Percentiles rank a stretch among this genome's conserved stretches.
Evolutionary conservation across 2,797 vertebrate species (phyloP).

Genomic region (Phrynocephalus vlangalii): DNA sequence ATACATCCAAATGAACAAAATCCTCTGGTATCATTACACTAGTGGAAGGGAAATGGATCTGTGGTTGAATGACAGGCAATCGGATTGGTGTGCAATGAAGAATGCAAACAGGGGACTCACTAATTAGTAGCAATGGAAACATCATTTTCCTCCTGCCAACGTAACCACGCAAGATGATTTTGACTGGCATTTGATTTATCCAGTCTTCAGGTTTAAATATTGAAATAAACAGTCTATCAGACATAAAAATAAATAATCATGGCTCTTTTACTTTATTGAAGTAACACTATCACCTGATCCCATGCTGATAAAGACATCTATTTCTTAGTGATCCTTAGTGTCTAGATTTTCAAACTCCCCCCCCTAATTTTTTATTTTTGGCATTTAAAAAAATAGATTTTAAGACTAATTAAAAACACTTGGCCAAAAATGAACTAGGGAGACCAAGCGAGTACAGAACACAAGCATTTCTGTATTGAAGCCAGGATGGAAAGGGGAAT

Average conservation of each 20-base stretch:
- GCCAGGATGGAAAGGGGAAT: neutral
- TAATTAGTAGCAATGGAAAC: too few species aligned
- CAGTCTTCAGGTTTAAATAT: too few species aligned
- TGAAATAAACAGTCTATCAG: neutral
- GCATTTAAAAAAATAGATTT: constrained; percentile 24
- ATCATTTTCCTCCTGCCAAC: too few species aligned
- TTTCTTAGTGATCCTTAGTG: neutral
- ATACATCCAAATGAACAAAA: too few species aligned
- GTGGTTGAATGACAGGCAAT: too few species aligned
- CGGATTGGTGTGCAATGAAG: too few species aligned
- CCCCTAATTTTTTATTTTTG: neutral
- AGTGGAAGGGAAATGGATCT: too few species aligned
- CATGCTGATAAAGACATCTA: neutral
- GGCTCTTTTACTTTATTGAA: neutral
- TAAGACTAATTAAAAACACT: constrained; percentile 23
- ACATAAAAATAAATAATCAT: neutral
- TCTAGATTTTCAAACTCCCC: too few species aligned
- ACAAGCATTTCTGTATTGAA: neutral
- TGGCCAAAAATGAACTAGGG: neutral
- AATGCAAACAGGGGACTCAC: too few species aligned
- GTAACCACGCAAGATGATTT: too few species aligned
- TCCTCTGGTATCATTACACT: too few species aligned
- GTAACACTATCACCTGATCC: neutral
- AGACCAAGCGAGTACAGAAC: neutral
- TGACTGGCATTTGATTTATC: too few species aligned